A percentile compares a stretch with the other conserved stretches of the same genome.
Conservation (phyloP, 2,888 invertebrate genomes). For the Dicycla oo region DNA sequence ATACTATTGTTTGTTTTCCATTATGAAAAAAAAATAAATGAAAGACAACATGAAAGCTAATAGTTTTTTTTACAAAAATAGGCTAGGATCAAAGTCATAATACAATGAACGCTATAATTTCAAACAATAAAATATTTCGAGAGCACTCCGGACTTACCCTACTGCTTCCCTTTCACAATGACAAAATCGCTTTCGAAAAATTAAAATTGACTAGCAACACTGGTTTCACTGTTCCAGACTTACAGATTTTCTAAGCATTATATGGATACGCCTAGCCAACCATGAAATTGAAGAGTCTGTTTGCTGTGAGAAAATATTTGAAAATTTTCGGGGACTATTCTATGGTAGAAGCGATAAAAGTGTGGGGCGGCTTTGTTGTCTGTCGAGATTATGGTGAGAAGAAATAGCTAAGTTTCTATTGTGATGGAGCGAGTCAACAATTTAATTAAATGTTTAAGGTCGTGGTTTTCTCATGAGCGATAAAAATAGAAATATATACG, state of each 20-base stretch:
- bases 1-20: too few relatives aligned
- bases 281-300: slow-evolving; percentile 61
- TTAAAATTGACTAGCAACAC: slow-evolving; percentile 57
- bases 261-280: slow-evolving; percentile 43
- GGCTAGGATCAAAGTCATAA: background rate
- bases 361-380: slow-evolving; percentile 11
- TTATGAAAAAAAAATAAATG: too few relatives aligned
- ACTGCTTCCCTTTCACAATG: background rate
- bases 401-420: slow-evolving; percentile 14
- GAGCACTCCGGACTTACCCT: background rate
- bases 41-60: background rate
- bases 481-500: too few relatives aligned
- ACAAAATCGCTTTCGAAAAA: slow-evolving; percentile 33
- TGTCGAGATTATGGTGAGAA: slow-evolving; percentile 1
- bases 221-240: slow-evolving; percentile 39
- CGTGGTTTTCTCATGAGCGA: slow-evolving; percentile 4
- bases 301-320: slow-evolving; percentile 50
- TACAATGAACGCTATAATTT: background rate
- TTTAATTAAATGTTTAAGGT: slow-evolving; percentile 16
- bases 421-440: background rate
- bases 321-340: slow-evolving; percentile 25
- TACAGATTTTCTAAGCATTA: slow-evolving; percentile 55
- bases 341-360: slow-evolving; percentile 23
- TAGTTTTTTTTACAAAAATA: background rate
- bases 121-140: background rate